Percentiles rank a stretch among this genome's conserved stretches.
phyloP scores from a whole-genome alignment of 1,140 invertebrate species.

The Nylanderia fulva region DNA sequence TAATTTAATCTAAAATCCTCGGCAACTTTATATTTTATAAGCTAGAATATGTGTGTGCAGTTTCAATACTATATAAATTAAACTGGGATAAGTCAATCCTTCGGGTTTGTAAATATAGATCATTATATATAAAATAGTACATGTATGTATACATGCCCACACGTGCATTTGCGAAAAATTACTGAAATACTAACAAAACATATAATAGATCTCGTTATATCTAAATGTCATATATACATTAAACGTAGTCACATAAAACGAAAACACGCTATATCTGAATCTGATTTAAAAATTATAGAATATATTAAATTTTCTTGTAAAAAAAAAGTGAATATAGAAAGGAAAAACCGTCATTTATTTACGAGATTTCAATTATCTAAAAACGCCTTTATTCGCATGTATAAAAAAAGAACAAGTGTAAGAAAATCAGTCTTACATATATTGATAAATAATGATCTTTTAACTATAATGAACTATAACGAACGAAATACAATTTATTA shows the following conservation, averaged over 20 bases:
- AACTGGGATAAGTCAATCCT: neutral
- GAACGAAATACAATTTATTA: constrained; percentile 59
- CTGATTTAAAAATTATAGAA: neutral
- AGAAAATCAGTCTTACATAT: constrained; percentile 26
- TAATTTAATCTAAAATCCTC: constrained; percentile 21
- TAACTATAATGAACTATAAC: constrained; percentile 43
- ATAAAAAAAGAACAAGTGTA: constrained; percentile 45
- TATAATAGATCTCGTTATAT: constrained; percentile 48
- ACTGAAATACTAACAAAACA: constrained; percentile 12
- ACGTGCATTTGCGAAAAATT: constrained; percentile 20
- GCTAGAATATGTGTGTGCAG: neutral
- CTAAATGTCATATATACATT: constrained; percentile 30
- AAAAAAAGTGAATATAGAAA: neutral
- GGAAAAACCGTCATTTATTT: constrained; percentile 3
- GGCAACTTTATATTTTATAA: constrained; percentile 36
- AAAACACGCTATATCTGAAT: neutral
- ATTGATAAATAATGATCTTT: constrained; percentile 47
- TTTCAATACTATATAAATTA: constrained; percentile 42
- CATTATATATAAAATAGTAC: constrained; percentile 29
- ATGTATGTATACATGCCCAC: neutral
- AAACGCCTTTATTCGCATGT: constrained; percentile 8
- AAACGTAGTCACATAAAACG: constrained; percentile 6
- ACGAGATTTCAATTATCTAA: neutral
- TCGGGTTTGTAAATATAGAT: constrained; percentile 56
- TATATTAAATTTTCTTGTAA: constrained; percentile 34